Base-by-base conservation (phyloP, 2,797 vertebrate genomes). In the Rhinatrema bivittatum region DNA sequence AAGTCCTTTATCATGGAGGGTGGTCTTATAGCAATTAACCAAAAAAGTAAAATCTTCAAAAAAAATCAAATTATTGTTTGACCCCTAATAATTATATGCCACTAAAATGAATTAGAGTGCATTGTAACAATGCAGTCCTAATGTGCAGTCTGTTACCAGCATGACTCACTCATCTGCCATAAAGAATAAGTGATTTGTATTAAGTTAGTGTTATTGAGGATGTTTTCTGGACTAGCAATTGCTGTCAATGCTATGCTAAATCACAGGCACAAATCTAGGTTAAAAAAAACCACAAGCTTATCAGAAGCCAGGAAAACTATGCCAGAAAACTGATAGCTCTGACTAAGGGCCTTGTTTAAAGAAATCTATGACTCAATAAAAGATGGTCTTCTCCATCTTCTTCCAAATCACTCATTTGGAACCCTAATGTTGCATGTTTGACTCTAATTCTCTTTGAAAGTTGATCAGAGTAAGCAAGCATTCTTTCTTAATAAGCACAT, bases 11-110 rank as follows among this genome's bases (percentile, higher is more conserved):
- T 84, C 82, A 49, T 34, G 61, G 69, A 78, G 78, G 87, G 88
- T 89, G 88, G 88, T 88, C 88, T 64, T 7, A 39, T 61, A 45
- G 56, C 68, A 74, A 78, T 54, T 72, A 68, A 72, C 57, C 51
- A 41, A 74, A 72, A 68, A 78, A 72, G 74, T 74, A 80, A 67
- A 75, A 76, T 72, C 68, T 79, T 83, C 70, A 80, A 76, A 22
- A 58, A 64, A 85, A 89, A 88, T 87, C 83, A 74, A 87, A 89
- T 91, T 89, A 89, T 84, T 86, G 76, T 81, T 79, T 87, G 85
- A 89, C 87, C 85, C 68, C 58, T 47, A 68, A 75, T 79, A 76
- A 84, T 84, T 84, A 82, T 72, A 76, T 86, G 81, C 74, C 84
- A 86, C 81, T 59, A 76, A 73, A 75, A 81, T 76, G 77, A 84